These are phyloP conservation scores for Epizoanthus fatuus DNA, from an alignment of 92 coral and sea anemone genomes.

Conservation along the genomic window DNA sequence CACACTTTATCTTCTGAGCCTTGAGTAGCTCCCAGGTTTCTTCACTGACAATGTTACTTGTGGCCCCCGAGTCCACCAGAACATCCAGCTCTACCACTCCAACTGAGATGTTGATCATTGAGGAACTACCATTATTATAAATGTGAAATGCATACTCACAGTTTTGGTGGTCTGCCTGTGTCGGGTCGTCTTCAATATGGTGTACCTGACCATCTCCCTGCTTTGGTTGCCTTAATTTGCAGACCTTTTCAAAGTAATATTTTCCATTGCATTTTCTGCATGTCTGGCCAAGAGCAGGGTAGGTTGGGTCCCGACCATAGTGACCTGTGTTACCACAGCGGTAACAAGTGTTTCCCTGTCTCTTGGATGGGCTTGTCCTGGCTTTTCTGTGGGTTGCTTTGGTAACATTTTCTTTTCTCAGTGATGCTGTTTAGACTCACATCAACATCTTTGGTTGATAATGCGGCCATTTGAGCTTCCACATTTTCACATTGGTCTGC, in stretches of 20 bases:
- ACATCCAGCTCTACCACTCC: slow-evolving; percentile 54
- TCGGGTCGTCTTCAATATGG: slow-evolving; percentile 12
- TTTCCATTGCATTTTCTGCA: slow-evolving; percentile 54
- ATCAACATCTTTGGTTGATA: slow-evolving; percentile 31
- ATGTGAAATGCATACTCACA: slow-evolving; percentile 59
- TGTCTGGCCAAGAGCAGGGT: slow-evolving; percentile 66
- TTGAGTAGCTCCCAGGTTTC: slow-evolving; percentile 53
- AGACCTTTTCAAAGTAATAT: slow-evolving; percentile 55
- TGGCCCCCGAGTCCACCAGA: slow-evolving; percentile 66
- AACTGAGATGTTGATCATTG: slow-evolving; percentile 31
- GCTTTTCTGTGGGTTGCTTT: not conserved
- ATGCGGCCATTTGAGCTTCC: slow-evolving; percentile 55
- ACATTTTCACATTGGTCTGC: slow-evolving; percentile 72
- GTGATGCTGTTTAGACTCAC: not conserved
- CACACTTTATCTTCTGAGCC: slow-evolving; percentile 41
- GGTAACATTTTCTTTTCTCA: slow-evolving; percentile 2
- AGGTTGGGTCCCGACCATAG: slow-evolving; percentile 45
- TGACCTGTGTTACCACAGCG: slow-evolving; percentile 66
- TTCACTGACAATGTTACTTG: slow-evolving; percentile 51
- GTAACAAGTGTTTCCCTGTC: slow-evolving; percentile 39
- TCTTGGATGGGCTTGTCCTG: slow-evolving; percentile 21
- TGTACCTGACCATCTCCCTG: not conserved
- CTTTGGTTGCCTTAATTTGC: slow-evolving; percentile 50
- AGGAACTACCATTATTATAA: slow-evolving; percentile 3
- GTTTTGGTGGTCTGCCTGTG: slow-evolving; percentile 30